Conservation (phyloP, 2,113 vertebrate species). For the Toxotes jaculatrix region DNA sequence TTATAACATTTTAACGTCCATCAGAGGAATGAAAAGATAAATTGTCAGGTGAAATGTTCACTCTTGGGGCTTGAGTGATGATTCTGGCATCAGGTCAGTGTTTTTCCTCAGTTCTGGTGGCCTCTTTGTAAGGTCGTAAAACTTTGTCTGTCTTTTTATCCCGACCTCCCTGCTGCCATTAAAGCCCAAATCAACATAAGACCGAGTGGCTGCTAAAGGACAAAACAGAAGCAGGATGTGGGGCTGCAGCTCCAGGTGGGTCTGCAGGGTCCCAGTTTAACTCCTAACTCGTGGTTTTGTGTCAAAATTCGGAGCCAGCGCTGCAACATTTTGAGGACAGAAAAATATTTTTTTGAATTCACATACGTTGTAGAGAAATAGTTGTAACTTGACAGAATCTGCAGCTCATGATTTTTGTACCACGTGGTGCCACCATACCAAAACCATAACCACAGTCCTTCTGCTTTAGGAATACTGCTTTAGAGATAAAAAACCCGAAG, state of each 20-base stretch:
- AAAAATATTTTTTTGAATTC: no score
- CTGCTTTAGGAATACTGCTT: not conserved
- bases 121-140: conserved; percentile 24
- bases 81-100: conserved; percentile 50
- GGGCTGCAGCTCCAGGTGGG: conserved; percentile 45
- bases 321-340: no score
- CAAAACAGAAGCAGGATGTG: conserved; percentile 10
- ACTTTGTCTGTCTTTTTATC: conserved; percentile 17
- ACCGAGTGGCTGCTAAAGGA: not conserved
- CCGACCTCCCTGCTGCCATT: not conserved
- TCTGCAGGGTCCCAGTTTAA: conserved; percentile 31
- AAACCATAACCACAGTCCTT: no score
- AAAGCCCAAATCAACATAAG: conserved; percentile 22
- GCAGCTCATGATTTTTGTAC: no score
- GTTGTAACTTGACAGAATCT: no score
- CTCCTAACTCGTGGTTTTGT: not conserved
- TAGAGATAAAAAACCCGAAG: not conserved
- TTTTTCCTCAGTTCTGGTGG: conserved; percentile 49
- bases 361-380: no score
- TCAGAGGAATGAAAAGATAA: conserved; percentile 9
- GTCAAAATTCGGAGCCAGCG: no score
- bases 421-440: no score
- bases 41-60: conserved; percentile 28
- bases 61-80: conserved; percentile 40
- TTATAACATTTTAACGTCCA: conserved; percentile 40